Conservation (phyloP, 2,888 invertebrate species). For the Phragmatobia fuliginosa region DNA sequence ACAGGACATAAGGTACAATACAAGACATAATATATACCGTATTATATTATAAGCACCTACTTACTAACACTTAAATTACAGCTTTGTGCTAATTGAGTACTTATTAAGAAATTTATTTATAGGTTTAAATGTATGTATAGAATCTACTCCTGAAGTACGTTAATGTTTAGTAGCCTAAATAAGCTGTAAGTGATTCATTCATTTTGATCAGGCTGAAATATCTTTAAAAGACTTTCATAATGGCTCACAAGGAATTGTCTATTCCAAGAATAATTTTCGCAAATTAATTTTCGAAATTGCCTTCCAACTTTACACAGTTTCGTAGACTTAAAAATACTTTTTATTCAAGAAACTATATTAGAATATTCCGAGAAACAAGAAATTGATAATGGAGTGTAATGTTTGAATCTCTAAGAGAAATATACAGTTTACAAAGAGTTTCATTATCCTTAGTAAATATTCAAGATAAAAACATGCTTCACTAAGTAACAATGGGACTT, state of each 20-base stretch:
- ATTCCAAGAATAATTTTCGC: neutral
- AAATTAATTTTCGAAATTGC: neutral
- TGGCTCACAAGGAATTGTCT: neutral
- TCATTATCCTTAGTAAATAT: slow-evolving; percentile 50
- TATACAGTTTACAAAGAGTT: slow-evolving; percentile 33
- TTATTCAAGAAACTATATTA: slow-evolving; percentile 8
- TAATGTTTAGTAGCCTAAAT: neutral
- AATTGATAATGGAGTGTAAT: slow-evolving; percentile 28
- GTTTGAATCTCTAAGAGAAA: slow-evolving; percentile 28
- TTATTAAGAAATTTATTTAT: neutral
- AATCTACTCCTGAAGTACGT: neutral
- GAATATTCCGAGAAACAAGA: slow-evolving; percentile 20
- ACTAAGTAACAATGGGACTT: slow-evolving; percentile 46
- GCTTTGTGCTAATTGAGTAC: neutral
- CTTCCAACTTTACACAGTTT: neutral
- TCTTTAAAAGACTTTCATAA: neutral
- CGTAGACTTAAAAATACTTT: neutral
- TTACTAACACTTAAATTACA: neutral
- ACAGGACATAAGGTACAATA: no score
- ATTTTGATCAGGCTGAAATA: neutral
- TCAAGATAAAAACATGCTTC: slow-evolving; percentile 44
- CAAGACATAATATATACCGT: no score
- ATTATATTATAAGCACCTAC: no score
- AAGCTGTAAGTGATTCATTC: neutral
- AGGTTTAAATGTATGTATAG: no score